A percentile compares a stretch with the other conserved stretches of the same genome.
These are phyloP conservation scores for Zhuqinia jingwanae DNA, from an alignment of 2,888 invertebrate species.

Conservation along the genomic window DNA sequence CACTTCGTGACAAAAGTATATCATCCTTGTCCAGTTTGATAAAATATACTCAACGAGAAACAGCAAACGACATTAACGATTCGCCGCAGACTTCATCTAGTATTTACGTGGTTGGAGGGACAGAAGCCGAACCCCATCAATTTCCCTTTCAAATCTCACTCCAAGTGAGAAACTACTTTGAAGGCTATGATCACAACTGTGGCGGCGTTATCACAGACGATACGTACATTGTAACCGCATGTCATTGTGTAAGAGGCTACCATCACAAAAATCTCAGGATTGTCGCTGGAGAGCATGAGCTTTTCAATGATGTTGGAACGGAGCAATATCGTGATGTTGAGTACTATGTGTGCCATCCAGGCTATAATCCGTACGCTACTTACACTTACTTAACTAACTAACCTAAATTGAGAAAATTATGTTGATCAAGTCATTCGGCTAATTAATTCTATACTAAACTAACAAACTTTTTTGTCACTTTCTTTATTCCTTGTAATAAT, in stretches of 20 bases:
- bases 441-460: too few relatives aligned
- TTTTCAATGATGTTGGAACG: conserved; percentile 79
- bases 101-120: conserved; percentile 69
- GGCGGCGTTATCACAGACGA: conserved; percentile 64
- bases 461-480: too few relatives aligned
- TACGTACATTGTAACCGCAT: conserved; percentile 54
- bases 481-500: too few relatives aligned
- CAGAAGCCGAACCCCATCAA: conserved; percentile 78
- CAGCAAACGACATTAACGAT: neutral
- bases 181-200: conserved; percentile 57
- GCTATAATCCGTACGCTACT: conserved; percentile 60
- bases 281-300: conserved; percentile 80
- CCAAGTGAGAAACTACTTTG: conserved; percentile 77
- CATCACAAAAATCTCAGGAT: conserved; percentile 77
- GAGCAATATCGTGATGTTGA: conserved; percentile 64
- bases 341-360: conserved; percentile 37
- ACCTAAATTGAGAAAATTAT: too few relatives aligned
- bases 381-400: too few relatives aligned
- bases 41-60: neutral
- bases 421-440: too few relatives aligned
- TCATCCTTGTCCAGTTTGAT: neutral
- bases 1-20: neutral
- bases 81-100: neutral
- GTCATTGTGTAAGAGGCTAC: conserved; percentile 79
- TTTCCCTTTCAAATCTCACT: conserved; percentile 80